Evolutionary conservation across 2,113 vertebrate genomes (phyloP).

Genomic region (Parotia lawesii): DNA sequence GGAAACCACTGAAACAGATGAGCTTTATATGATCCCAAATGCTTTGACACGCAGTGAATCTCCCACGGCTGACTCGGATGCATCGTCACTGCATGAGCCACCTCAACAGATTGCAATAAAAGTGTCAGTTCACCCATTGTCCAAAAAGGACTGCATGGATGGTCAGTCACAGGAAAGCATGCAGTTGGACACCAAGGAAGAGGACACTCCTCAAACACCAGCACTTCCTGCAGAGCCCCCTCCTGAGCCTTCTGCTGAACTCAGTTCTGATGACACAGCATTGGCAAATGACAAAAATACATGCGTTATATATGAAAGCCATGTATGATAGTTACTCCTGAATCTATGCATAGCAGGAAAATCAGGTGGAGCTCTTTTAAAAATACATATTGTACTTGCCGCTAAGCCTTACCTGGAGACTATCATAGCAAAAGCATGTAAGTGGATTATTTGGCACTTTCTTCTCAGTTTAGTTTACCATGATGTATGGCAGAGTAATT

Average conservation of each 20-base stretch:
- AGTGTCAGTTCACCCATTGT: conserved; percentile 87
- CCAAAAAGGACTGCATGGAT: conserved; percentile 70
- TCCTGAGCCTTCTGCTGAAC: conserved; percentile 53
- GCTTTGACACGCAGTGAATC: conserved; percentile 84
- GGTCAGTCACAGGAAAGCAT: conserved; percentile 68
- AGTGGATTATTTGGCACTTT: conserved; percentile 72
- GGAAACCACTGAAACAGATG: conserved; percentile 67
- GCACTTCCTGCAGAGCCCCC: conserved; percentile 47
- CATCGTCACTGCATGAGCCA: conserved; percentile 88
- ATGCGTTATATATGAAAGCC: conserved; percentile 91
- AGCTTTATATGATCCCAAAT: conserved; percentile 86
- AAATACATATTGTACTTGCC: conserved; percentile 72
- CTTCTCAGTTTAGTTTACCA: conserved; percentile 59
- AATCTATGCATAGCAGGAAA: conserved; percentile 81
- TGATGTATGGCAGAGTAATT: conserved; percentile 54
- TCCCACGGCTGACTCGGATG: conserved; percentile 85
- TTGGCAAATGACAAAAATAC: conserved; percentile 58
- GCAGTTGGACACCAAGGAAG: conserved; percentile 65
- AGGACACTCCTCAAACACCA: conserved; percentile 37
- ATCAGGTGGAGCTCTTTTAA: conserved; percentile 74
- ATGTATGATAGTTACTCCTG: conserved; percentile 81
- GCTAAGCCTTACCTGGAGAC: conserved; percentile 80
- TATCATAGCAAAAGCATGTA: conserved; percentile 69
- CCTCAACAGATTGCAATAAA: conserved; percentile 95
- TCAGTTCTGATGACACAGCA: conserved; percentile 38